Conservation (phyloP, 2,113 vertebrate genomes). For the Myrmophylax atrothorax region DNA sequence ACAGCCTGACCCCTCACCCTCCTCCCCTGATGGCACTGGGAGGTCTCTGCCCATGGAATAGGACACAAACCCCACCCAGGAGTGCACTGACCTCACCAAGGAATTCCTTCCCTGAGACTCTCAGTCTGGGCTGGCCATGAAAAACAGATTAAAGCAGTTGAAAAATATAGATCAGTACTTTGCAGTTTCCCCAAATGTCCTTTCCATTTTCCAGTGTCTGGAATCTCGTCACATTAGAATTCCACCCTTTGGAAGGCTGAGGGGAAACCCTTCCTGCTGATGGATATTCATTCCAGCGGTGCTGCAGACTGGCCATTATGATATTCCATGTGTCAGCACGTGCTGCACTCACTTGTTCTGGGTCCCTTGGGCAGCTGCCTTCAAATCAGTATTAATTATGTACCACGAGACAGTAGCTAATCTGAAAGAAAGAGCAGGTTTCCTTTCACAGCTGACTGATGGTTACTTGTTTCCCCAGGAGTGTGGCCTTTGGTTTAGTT, state of each 20-base stretch:
- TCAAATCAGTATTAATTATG: constrained; percentile 62
- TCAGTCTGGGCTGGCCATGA: neutral
- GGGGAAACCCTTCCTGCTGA: neutral
- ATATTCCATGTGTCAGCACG: constrained; percentile 40
- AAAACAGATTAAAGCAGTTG: constrained; percentile 10
- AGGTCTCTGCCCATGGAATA: neutral
- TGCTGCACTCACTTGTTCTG: constrained; percentile 24
- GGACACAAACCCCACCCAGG: neutral
- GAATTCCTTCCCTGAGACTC: constrained; percentile 6
- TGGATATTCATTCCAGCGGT: neutral
- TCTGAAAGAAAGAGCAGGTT: constrained; percentile 40
- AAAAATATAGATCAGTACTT: neutral
- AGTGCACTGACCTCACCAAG: neutral
- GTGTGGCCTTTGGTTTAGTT: neutral
- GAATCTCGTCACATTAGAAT: neutral
- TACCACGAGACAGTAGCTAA: constrained; percentile 48
- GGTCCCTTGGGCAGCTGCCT: constrained; percentile 39
- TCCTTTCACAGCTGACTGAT: constrained; percentile 32
- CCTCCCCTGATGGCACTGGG: neutral
- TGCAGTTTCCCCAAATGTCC: neutral
- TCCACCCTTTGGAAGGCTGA: neutral
- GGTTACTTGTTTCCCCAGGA: neutral
- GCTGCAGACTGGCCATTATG: neutral
- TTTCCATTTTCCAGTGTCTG: constrained; percentile 17
- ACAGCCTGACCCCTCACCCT: neutral